Evolutionary conservation across 1,140 invertebrate genomes (phyloP).

Genomic region (Drosophila hydei): DNA sequence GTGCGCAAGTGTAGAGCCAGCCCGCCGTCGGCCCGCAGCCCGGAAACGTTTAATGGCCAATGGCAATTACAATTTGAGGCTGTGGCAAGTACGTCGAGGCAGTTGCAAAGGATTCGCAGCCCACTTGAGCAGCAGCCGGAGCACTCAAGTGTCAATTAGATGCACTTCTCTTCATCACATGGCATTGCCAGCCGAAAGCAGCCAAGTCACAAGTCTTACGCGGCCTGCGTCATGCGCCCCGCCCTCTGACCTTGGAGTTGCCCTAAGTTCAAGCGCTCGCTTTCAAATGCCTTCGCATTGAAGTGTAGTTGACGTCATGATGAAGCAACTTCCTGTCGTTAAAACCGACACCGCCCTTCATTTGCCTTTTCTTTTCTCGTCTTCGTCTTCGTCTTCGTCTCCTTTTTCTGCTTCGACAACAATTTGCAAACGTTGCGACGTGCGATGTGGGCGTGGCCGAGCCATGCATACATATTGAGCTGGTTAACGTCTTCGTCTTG

Average conservation of each 20-base stretch:
- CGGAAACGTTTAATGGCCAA: constrained; percentile 76
- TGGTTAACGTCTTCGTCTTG: constrained; percentile 41
- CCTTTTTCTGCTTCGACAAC: constrained; percentile 32
- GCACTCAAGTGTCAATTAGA: constrained; percentile 78
- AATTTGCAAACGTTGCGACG: constrained; percentile 38
- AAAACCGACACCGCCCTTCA: constrained; percentile 32
- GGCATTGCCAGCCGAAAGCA: constrained; percentile 30
- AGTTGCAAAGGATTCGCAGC: constrained; percentile 52
- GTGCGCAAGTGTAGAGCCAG: constrained; percentile 18
- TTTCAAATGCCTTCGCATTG: constrained; percentile 28
- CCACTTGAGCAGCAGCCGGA: constrained; percentile 46
- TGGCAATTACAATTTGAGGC: constrained; percentile 74
- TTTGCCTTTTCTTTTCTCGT: neutral
- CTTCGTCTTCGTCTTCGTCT: neutral
- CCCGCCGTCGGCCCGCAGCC: neutral
- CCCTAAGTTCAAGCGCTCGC: constrained; percentile 48
- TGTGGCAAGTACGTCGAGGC: constrained; percentile 27
- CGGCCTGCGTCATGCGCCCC: constrained; percentile 2
- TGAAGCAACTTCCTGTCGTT: constrained; percentile 59
- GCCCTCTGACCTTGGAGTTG: constrained; percentile 39
- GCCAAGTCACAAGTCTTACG: constrained; percentile 41
- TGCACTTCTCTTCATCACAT: constrained; percentile 65
- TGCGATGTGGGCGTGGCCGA: constrained; percentile 43
- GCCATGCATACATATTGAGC: constrained; percentile 51
- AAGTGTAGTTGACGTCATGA: constrained; percentile 63